These are phyloP conservation scores for Metallyticus violacea DNA, from an alignment of 2,888 invertebrate species.

Conservation along the genomic window DNA sequence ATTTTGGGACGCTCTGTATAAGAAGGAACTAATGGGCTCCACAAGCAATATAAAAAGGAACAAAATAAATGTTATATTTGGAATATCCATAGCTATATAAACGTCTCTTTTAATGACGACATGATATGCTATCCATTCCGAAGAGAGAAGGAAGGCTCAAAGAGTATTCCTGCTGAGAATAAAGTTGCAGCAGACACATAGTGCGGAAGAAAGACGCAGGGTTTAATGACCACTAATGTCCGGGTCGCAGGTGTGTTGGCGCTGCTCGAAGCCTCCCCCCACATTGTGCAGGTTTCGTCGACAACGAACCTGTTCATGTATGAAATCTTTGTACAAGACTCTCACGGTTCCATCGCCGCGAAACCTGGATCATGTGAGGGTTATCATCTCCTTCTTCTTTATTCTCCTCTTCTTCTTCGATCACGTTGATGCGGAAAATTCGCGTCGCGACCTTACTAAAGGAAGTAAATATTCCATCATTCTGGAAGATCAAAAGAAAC, in stretches of 20 bases:
- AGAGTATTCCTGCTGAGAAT: neutral
- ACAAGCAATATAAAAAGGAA: no score
- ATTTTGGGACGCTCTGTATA: no score
- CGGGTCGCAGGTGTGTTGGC: neutral
- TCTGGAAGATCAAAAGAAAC: neutral
- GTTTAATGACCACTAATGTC: neutral
- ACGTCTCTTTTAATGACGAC: no score
- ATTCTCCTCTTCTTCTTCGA: no score
- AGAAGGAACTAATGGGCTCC: no score
- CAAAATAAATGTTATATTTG: no score
- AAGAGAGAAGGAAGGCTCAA: no score
- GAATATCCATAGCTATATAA: no score
- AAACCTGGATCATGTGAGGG: slow-evolving; percentile 30
- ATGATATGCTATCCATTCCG: no score
- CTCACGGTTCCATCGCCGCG: slow-evolving; percentile 27
- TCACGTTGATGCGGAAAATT: no score
- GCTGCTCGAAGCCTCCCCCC: slow-evolving; percentile 45
- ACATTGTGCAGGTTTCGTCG: slow-evolving; percentile 95
- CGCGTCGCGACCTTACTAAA: neutral
- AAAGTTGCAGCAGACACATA: no score
- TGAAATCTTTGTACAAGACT: neutral
- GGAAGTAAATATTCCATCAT: neutral
- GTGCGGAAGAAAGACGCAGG: neutral
- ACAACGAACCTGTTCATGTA: slow-evolving; percentile 73
- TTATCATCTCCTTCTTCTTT: neutral